Evolutionary conservation across 1,140 invertebrate genomes (phyloP), one percentile per base, ranked within the genome.

Genomic region (Brachionus plicatilis): DNA sequence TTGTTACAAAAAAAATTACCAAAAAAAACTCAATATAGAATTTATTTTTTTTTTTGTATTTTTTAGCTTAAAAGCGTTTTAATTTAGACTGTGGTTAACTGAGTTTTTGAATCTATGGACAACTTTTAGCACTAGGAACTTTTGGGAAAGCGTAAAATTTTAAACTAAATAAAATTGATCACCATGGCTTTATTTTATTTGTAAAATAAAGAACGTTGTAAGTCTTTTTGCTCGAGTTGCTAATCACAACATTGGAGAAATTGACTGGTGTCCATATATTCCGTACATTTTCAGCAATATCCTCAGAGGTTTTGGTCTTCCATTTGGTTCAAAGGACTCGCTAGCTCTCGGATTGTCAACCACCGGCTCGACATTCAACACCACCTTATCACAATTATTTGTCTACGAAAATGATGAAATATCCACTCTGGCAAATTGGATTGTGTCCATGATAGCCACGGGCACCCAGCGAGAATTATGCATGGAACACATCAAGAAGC

Each of bases 251-350:
- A 93, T 95, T 84, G 95, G 95, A 0, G 93, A 93, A 53, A 93
- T 97, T 79, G 93, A 97, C 86, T 98, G 95, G 95, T 92, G 93
- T 84, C 93, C 94, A 0, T 92, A 95, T 87, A 91, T 95, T 43
- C 93, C 94, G 0, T 90, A 93, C 87, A 94, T 97, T 90, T 96
- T 95, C 87, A 93, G 93, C 4, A 91, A 93, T 85, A 93, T 97
- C 86, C 88, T 95, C 53, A 91, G 93, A 72, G 92, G 92, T 72
- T 92, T 96, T 68, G 93, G 94, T 87, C 90, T 96, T 20, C 94
- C 94, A 12, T 94, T 96, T 11, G 91, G 91, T 45, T 94, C 94
- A 86, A 94, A 93, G 87, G 88, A 92, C 86, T 89, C 90, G 5
- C 87, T 88, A 80, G 86, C 89, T 20, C 83, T 86, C 37, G 85